Evolutionary conservation across 1,140 invertebrate genomes (phyloP).

Genomic region (Calliopsis andreniformis): DNA sequence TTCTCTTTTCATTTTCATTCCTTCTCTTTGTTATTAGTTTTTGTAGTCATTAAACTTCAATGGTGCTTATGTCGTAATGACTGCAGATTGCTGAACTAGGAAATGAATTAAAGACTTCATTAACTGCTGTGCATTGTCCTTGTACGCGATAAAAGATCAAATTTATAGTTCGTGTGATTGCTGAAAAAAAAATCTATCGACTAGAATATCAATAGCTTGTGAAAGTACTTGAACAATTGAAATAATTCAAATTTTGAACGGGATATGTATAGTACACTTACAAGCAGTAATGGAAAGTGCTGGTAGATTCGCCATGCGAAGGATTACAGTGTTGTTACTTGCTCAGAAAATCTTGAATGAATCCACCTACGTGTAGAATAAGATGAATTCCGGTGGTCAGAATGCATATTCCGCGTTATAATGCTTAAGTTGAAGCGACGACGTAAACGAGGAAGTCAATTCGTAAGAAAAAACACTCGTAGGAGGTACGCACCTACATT

Average conservation of each 20-base stretch:
- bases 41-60: not conserved
- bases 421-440: not conserved
- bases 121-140: not conserved
- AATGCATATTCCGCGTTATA: not conserved
- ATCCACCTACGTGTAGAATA: conserved; percentile 1
- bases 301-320: no score
- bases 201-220: no score
- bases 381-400: not conserved
- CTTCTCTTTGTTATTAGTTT: not conserved
- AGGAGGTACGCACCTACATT: conserved; percentile 30
- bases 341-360: not conserved
- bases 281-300: no score
- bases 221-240: not conserved
- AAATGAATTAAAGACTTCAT: no score
- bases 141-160: no score
- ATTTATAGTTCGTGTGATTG: no score
- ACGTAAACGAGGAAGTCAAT: conserved; percentile 25
- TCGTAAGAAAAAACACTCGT: conserved; percentile 30
- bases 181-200: no score
- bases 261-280: no score
- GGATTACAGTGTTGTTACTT: not conserved
- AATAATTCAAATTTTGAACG: conserved; percentile 30
- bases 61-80: not conserved
- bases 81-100: not conserved
- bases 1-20: conserved; percentile 18